A percentile compares a stretch with the other conserved stretches of the same genome.
These are phyloP conservation scores for Perdix hodgsoniae DNA, from an alignment of 2,797 vertebrate species.

Conservation along the genomic window DNA sequence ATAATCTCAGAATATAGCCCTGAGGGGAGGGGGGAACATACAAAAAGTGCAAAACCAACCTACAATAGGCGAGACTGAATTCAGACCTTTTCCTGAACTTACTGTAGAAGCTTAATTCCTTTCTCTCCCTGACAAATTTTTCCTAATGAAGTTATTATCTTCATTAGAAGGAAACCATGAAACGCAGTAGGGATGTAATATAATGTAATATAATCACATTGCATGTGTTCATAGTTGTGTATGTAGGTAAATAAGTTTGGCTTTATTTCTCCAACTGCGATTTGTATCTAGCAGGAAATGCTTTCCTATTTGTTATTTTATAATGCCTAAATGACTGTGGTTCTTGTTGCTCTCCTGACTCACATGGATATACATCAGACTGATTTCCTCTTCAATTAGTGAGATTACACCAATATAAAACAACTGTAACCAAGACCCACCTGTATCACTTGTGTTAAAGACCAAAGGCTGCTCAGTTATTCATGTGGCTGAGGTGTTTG, in stretches of 20 bases:
- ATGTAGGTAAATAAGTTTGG: background rate
- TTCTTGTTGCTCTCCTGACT: conserved; percentile 33
- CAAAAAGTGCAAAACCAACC: background rate
- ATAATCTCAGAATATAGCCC: conserved; percentile 23
- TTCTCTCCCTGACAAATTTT: background rate
- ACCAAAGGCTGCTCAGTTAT: background rate
- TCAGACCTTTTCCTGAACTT: background rate
- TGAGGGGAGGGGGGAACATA: background rate
- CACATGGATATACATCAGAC: conserved; percentile 11
- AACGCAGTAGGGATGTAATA: background rate
- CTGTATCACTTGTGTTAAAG: background rate
- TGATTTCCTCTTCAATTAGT: conserved; percentile 36
- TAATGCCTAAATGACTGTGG: conserved; percentile 7
- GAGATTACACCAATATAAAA: conserved; percentile 16
- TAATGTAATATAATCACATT: conserved; percentile 1
- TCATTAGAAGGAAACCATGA: background rate
- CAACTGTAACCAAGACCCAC: background rate
- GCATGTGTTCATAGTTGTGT: background rate
- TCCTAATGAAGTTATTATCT: background rate
- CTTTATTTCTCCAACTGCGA: conserved; percentile 21
- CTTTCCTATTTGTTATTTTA: background rate
- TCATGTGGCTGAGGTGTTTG: background rate
- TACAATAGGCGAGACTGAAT: background rate
- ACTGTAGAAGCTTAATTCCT: conserved; percentile 1
- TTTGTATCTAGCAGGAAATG: conserved; percentile 47